phyloP scores from a whole-genome alignment of 2,113 vertebrate species.

The Phocoena phocoena region DNA sequence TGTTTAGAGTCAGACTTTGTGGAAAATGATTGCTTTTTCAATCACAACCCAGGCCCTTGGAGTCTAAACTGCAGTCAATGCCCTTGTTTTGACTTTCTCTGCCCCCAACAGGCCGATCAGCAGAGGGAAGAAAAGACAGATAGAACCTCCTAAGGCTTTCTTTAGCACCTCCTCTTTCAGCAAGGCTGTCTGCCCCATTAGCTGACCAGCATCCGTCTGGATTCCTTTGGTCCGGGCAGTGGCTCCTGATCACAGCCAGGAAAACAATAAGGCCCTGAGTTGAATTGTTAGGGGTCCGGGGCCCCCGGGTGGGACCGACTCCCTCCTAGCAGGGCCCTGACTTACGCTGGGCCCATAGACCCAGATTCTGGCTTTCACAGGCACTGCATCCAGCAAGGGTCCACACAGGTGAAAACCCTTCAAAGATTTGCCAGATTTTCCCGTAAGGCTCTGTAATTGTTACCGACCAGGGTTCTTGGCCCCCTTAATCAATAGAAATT shows the following conservation, averaged over 20 bases:
- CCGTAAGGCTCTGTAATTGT: neutral
- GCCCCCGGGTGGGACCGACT: fast-evolving
- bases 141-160: fast-evolving
- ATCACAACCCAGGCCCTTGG: neutral
- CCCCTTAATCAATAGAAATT: neutral
- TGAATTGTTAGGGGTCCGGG: neutral
- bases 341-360: neutral
- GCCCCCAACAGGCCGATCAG: fast-evolving
- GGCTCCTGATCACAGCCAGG: neutral
- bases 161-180: neutral
- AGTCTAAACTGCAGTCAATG: fast-evolving
- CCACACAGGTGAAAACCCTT: neutral
- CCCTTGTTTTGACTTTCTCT: neutral
- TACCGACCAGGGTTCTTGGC: too few relatives aligned
- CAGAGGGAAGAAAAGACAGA: neutral
- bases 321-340: neutral
- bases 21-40: fast-evolving
- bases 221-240: neutral
- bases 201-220: neutral
- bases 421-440: neutral
- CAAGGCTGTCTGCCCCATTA: neutral
- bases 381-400: fast-evolving
- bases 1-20: neutral
- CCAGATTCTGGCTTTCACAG: neutral
- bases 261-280: neutral